phyloP scores from a whole-genome alignment of 2,797 vertebrate species.

The Amphiprion clarkii region DNA sequence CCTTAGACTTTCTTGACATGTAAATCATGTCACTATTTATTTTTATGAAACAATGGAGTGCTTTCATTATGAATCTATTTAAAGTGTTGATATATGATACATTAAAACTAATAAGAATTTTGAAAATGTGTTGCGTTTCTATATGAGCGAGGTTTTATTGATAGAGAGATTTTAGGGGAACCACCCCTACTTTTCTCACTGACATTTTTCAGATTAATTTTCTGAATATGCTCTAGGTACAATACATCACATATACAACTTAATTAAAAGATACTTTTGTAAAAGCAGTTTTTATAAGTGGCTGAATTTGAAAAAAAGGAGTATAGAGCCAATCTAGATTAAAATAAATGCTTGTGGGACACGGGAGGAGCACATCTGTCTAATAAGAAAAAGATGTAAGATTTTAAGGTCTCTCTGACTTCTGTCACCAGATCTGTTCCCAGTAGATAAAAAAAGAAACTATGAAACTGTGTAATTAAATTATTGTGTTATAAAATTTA shows the following conservation, averaged over 20 bases:
- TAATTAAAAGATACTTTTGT: neutral
- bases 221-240: neutral
- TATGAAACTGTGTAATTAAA: neutral
- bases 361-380: neutral
- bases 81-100: neutral
- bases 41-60: neutral
- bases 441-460: neutral
- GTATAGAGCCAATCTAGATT: neutral
- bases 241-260: neutral
- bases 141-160: neutral
- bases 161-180: neutral
- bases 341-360: neutral
- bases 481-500: neutral
- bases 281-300: neutral
- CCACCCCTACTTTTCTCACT: neutral
- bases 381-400: neutral
- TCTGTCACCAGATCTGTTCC: neutral
- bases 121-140: neutral
- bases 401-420: slow-evolving; percentile 4
- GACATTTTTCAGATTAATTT: neutral
- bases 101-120: slow-evolving; percentile 1
- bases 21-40: slow-evolving; percentile 8
- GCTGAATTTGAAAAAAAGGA: neutral
- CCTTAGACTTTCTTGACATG: neutral
- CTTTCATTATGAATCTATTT: neutral